Percentiles rank a stretch among this genome's conserved stretches.
These are phyloP conservation scores for Chymomyza costata DNA, from an alignment of 1,140 invertebrate species.

Conservation along the genomic window DNA sequence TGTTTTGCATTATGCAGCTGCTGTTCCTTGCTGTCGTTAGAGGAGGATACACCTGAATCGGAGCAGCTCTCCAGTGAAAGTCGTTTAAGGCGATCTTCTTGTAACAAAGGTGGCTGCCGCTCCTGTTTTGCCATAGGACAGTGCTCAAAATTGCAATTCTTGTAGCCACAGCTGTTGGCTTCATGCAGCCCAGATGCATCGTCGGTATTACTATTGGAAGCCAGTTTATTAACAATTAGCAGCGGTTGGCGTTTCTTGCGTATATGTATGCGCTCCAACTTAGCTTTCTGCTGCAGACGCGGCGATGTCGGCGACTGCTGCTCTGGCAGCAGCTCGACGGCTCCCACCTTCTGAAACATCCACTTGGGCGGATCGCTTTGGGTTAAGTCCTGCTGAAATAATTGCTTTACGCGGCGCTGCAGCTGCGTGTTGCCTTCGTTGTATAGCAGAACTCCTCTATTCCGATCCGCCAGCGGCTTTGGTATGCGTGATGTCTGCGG, in stretches of 20 bases:
- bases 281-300: constrained; percentile 27
- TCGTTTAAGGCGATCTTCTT: constrained; percentile 32
- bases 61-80: constrained; percentile 48
- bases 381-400: constrained; percentile 30
- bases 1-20: constrained; percentile 24
- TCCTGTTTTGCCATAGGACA: constrained; percentile 20
- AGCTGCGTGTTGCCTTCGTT: constrained; percentile 34
- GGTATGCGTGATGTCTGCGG: constrained; percentile 28
- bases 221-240: constrained; percentile 53
- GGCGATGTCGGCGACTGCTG: constrained; percentile 7
- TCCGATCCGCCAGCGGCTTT: constrained; percentile 14
- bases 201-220: background rate
- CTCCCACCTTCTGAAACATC: constrained; percentile 36
- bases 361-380: constrained; percentile 24
- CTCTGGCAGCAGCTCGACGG: background rate
- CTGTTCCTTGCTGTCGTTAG: constrained; percentile 27
- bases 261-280: constrained; percentile 56
- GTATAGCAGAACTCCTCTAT: constrained; percentile 11
- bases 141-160: constrained; percentile 24
- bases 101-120: background rate
- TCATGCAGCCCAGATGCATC: background rate
- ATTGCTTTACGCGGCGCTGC: constrained; percentile 32
- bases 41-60: constrained; percentile 45
- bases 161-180: constrained; percentile 38
- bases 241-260: constrained; percentile 61